phyloP scores from a whole-genome alignment of 2,888 invertebrate species.

The Alviniconcha strummeri region DNA sequence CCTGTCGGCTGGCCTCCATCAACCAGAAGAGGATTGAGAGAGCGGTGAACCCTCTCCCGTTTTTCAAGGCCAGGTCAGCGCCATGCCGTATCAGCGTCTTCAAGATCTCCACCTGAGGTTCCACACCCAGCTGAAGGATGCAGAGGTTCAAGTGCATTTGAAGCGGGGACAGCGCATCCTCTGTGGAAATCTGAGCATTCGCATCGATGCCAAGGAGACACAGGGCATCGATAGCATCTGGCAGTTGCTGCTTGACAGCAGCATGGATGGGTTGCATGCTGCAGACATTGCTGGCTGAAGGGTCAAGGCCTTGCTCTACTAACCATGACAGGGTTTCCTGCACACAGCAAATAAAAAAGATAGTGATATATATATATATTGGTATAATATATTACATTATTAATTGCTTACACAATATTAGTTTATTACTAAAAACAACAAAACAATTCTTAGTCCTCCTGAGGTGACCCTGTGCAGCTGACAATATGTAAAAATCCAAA shows the following conservation, averaged over 20 bases:
- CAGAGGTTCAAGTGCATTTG: conserved; percentile 8
- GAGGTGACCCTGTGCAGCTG: too few relatives aligned
- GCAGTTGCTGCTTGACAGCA: conserved; percentile 13
- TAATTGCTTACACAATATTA: too few relatives aligned
- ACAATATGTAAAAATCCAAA: too few relatives aligned
- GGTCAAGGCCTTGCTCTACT: conserved; percentile 16
- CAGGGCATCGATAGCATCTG: conserved; percentile 10
- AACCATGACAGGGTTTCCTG: conserved; percentile 27
- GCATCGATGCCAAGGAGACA: conserved; percentile 14
- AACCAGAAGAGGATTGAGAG: conserved; percentile 25
- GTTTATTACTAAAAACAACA: too few relatives aligned
- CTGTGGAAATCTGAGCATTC: not conserved
- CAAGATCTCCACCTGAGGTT: not conserved
- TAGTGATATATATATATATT: too few relatives aligned
- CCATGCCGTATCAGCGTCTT: conserved; percentile 12
- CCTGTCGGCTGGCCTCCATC: not conserved
- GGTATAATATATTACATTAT: too few relatives aligned
- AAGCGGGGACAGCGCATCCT: conserved; percentile 3
- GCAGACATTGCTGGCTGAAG: not conserved
- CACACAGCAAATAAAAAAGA: not conserved
- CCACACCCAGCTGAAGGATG: conserved; percentile 9
- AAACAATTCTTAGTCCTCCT: too few relatives aligned
- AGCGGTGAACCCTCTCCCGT: conserved; percentile 1
- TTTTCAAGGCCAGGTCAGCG: conserved; percentile 9
- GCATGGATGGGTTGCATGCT: conserved; percentile 15